Evolutionary conservation across 2,797 vertebrate species (phyloP), one percentile per base, ranked within the genome.

Genomic region (Pseudomugil gertrudae): DNA sequence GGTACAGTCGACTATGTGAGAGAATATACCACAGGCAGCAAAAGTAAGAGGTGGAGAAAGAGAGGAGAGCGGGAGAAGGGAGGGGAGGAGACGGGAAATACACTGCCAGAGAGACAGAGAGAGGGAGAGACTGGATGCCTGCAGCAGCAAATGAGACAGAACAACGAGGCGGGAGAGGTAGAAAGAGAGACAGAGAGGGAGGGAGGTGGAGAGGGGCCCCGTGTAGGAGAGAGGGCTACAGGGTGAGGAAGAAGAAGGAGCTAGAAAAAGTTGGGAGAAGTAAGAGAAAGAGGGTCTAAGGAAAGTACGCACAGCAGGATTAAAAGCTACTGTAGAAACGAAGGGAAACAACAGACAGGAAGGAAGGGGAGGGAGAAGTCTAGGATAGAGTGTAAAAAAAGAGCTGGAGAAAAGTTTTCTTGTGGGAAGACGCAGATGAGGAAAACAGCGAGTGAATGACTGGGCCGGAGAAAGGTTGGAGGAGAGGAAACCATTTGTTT

Each of bases 381-480:
- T 79, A 67, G 80, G 56, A 74, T 61, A 72, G 74, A 84, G 76
- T 74, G 72, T 43, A 51, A 64, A 63, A 80, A 83, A 83, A 82
- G 57, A 80, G 81, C 80, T 77, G 76, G 74, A 75, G 87, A 92
- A 90, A 93, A 90, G 85, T 91, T 92, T 90, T 87, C 74, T 88
- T 87, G 82, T 81, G 87, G 86, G 66, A 69, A 89, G 86, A 82
- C 80, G 79, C 84, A 93, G 93, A 94, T 94, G 92, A 93, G 90
- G 90, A 94, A 94, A 93, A 88, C 92, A 93, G 72, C 43, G 81
- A 79, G 88, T 86, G 90, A 89, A 94, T 94, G 93, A 90, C 84
- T 87, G 85, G 86, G 83, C 84, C 77, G 70, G 80, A 84, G 89
- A 84, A 78, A 79, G 77, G 81, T 66, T 63, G 83, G 61, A 86